Base-by-base conservation (phyloP, 1,140 invertebrate genomes). In the Drosophila orosa region DNA sequence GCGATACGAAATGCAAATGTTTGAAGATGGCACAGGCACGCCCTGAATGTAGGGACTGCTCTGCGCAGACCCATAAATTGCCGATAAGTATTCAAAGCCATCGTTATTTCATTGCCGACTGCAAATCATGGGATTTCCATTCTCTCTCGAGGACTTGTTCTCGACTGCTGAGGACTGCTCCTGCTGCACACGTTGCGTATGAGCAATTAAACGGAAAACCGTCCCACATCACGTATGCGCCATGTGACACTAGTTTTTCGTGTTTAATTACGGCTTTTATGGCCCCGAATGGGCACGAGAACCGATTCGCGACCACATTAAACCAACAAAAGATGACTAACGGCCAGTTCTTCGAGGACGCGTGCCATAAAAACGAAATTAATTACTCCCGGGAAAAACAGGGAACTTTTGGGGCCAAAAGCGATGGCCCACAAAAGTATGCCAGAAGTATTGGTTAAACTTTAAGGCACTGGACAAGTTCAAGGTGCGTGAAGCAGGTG, bases 201-300 rank as follows among this genome's bases (percentile, higher is more conserved):
- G 65, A 68, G 83, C 65, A 75, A 74, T 73, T 76, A 89, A 84
- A 65, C 37, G 79, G 15, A 72, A 74, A 80, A 56, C 39, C 37
- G 54, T 44, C 58, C 42, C 37, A 74, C 62, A 44, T 84, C 84
- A 89, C 84, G 84, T 89, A 84, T 80, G 56, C 80, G 80, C 80
- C 66, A 89, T 80, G 84, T 75, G 84, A 89, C 84, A 89, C 84
- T 84, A 84, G 80, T 89, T 84, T 47, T 76, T 80, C 74, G 74
- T 89, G 85, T 84, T 89, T 89, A 89, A 89, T 89, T 89, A 78
- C 84, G 48, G 44, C 59, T 89, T 89, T 89, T 71, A 84, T 89
- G 76, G 58, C 44, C 31, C 17, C 48, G 61, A 48, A 60, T 56
- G 81, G 57, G 61, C 58, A 61, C 24, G 47, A 72, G 72, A 72